Conservation (phyloP, 2,113 vertebrate species). For the Pelmatolapia mariae region DNA sequence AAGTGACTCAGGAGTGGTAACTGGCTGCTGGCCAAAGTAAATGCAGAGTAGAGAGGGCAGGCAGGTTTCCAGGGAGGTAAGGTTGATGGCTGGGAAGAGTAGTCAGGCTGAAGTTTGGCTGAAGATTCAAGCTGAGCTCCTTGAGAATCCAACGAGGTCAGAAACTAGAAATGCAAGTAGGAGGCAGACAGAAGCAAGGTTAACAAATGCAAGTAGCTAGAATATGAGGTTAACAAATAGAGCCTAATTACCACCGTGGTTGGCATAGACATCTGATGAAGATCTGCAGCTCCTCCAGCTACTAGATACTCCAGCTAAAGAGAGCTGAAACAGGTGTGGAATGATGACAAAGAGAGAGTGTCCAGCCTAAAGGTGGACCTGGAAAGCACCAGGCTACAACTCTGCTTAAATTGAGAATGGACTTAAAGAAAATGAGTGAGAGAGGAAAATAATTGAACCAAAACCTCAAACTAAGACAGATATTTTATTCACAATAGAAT, state of each 20-base stretch:
- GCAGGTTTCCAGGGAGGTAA: neutral
- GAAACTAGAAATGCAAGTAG: neutral
- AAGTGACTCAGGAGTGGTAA: neutral
- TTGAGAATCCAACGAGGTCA: neutral
- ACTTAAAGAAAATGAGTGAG: neutral
- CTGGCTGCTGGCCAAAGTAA: neutral
- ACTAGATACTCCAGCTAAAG: neutral
- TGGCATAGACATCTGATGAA: neutral
- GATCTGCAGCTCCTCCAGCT: neutral
- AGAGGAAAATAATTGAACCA: neutral
- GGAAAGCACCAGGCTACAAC: neutral
- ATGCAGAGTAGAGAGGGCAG: neutral
- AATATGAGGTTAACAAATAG: neutral
- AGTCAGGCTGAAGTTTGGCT: neutral
- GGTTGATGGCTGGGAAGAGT: neutral
- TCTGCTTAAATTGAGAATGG: neutral
- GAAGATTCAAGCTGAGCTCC: neutral
- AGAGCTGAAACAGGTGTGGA: neutral
- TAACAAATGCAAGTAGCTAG: neutral
- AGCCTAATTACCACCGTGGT: fast-evolving
- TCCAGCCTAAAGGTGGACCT: neutral
- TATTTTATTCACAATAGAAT: neutral
- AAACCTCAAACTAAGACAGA: neutral
- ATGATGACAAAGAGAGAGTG: neutral
- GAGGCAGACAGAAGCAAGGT: neutral